Conservation (phyloP, 2,888 invertebrate species). For the Myathropa florea region DNA sequence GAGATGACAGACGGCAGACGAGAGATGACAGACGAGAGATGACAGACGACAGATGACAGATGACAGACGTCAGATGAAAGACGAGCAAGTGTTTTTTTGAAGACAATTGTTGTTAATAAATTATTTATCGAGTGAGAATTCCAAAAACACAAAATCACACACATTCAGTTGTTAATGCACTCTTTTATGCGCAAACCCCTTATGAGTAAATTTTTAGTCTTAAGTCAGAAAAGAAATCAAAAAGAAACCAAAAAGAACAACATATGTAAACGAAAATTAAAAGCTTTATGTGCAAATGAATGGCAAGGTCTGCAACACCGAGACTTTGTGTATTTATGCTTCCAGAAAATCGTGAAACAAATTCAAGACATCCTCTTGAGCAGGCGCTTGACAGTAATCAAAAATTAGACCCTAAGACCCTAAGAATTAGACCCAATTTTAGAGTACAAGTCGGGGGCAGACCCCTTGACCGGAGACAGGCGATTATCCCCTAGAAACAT, state of each 20-base stretch:
- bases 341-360: constrained; percentile 16
- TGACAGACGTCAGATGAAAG: too few relatives aligned
- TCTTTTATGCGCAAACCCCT: constrained; percentile 39
- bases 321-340: constrained; percentile 19
- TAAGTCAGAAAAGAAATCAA: neutral
- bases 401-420: neutral
- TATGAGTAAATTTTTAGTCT: constrained; percentile 5
- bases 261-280: neutral
- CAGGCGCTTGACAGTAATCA: neutral
- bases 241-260: too few relatives aligned
- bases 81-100: neutral
- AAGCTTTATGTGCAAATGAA: neutral
- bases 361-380: constrained; percentile 1
- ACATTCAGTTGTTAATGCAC: constrained; percentile 10
- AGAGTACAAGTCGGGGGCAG: neutral
- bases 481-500: neutral
- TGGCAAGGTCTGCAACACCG: too few relatives aligned
- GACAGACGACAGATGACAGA: too few relatives aligned
- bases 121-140: constrained; percentile 64
- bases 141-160: constrained; percentile 18
- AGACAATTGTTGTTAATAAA: neutral
- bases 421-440: neutral
- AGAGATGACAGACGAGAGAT: too few relatives aligned
- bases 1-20: too few relatives aligned
- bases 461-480: neutral